Conservation (phyloP, 1,140 invertebrate genomes). For the Drosophila ficusphila region DNA sequence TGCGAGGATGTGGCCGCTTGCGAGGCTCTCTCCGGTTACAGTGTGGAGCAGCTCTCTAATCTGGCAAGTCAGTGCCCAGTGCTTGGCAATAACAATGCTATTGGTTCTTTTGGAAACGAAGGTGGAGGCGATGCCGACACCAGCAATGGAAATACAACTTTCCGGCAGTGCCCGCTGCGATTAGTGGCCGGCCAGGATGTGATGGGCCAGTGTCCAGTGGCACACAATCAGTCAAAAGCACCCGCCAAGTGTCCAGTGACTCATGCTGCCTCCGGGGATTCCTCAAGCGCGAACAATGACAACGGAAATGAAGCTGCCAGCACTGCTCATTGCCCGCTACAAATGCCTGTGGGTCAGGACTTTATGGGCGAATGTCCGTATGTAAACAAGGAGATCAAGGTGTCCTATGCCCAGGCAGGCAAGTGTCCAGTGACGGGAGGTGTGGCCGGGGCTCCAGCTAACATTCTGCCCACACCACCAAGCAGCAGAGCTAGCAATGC, state of each 20-base stretch:
- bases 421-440: conserved; percentile 71
- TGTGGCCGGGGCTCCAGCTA: conserved; percentile 4
- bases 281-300: conserved; percentile 7
- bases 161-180: conserved; percentile 83
- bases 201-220: conserved; percentile 86
- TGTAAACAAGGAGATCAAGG: conserved; percentile 73
- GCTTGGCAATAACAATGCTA: conserved; percentile 43
- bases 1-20: conserved; percentile 67
- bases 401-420: conserved; percentile 57
- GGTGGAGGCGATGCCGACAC: conserved; percentile 66
- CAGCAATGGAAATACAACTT: conserved; percentile 25
- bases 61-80: conserved; percentile 80
- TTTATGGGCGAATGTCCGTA: conserved; percentile 86
- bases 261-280: conserved; percentile 25
- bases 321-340: conserved; percentile 76
- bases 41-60: conserved; percentile 75
- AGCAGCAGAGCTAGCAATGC: conserved; percentile 38
- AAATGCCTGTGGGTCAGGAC: conserved; percentile 85
- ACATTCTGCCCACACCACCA: conserved; percentile 60
- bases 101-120: conserved; percentile 20
- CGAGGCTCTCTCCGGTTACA: conserved; percentile 51
- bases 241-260: conserved; percentile 75
- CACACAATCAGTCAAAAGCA: conserved; percentile 70
- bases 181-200: conserved; percentile 85
- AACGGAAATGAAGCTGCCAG: conserved; percentile 20